Evolutionary conservation across 1,140 invertebrate genomes (phyloP).

Genomic region (Homarus americanus): DNA sequence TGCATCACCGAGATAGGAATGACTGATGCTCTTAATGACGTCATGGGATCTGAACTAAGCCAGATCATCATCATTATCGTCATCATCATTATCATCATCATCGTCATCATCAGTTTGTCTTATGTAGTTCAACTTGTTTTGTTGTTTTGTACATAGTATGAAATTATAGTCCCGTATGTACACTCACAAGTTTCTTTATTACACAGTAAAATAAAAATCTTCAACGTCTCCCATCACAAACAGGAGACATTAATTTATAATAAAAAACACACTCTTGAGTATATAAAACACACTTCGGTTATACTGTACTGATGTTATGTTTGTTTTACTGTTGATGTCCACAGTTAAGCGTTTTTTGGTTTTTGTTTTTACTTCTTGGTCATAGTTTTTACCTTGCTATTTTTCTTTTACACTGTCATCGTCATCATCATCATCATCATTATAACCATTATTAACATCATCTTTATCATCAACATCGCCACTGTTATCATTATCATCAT

Average conservation of each 20-base stretch:
- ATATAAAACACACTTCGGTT: not conserved
- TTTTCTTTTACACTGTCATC: too few species aligned
- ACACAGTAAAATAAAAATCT: not conserved
- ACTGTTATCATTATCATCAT: too few species aligned
- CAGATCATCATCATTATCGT: not conserved
- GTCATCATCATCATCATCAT: too few species aligned
- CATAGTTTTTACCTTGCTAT: too few species aligned
- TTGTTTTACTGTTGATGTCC: too few species aligned
- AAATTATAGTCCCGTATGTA: constrained; percentile 3
- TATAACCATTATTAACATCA: too few species aligned
- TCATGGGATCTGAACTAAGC: not conserved
- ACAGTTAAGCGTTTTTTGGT: too few species aligned
- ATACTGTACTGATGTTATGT: too few species aligned
- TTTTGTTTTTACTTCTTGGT: too few species aligned
- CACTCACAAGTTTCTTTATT: not conserved
- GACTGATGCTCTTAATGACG: not conserved
- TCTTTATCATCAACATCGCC: too few species aligned
- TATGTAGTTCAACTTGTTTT: not conserved
- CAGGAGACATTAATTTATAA: not conserved
- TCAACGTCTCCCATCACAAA: not conserved
- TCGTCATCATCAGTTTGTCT: not conserved
- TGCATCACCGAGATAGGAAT: too few species aligned
- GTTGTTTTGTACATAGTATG: not conserved
- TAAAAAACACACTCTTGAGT: not conserved
- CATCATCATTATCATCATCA: not conserved